These are phyloP conservation scores for Gallinago jamesoni DNA, from an alignment of 2,113 vertebrate species.

Conservation along the genomic window DNA sequence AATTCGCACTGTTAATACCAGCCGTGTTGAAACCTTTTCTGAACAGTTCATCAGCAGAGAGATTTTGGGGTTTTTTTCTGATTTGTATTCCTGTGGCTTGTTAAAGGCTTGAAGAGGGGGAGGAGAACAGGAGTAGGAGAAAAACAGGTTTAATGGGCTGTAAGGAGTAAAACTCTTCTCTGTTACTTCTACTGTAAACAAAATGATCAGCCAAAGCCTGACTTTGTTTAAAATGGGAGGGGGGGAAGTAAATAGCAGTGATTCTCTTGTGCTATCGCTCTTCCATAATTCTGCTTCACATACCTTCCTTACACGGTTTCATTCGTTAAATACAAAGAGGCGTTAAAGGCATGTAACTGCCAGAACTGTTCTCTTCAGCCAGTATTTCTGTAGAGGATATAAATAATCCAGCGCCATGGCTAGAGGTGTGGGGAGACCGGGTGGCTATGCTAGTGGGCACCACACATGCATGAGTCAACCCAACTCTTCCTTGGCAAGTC, in stretches of 20 bases:
- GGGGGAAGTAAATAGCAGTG: slow-evolving; percentile 34
- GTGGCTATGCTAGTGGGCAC: background rate
- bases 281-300: background rate
- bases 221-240: slow-evolving; percentile 29
- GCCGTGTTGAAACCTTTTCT: slow-evolving; percentile 60
- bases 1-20: slow-evolving; percentile 61
- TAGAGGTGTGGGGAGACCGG: background rate
- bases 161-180: slow-evolving; percentile 61
- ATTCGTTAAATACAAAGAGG: background rate
- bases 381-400: background rate
- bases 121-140: slow-evolving; percentile 38
- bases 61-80: slow-evolving; percentile 8
- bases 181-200: slow-evolving; percentile 64
- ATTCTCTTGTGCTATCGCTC: background rate
- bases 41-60: slow-evolving; percentile 62
- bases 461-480: background rate
- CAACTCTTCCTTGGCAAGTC: background rate
- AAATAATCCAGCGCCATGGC: background rate
- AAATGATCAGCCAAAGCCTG: slow-evolving; percentile 31
- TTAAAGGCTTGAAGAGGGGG: slow-evolving; percentile 44
- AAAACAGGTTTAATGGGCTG: slow-evolving; percentile 69
- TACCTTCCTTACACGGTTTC: background rate
- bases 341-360: background rate
- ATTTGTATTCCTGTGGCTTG: slow-evolving; percentile 59
- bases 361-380: background rate